Evolutionary conservation across 2,113 vertebrate species (phyloP), one percentile per base, ranked within the genome.

Genomic region (Takifugu bimaculatus): DNA sequence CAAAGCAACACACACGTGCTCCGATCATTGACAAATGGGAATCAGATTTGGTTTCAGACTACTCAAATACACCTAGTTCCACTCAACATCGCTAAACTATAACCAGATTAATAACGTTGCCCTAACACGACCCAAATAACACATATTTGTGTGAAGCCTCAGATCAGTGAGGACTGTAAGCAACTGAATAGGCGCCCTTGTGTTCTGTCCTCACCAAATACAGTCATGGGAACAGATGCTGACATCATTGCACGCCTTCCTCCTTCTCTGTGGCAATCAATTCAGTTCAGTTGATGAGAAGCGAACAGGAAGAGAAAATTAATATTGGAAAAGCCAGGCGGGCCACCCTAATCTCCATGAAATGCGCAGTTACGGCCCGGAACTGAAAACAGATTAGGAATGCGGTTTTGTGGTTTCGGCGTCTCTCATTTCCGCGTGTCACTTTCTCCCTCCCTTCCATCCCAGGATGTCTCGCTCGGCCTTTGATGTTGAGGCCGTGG

Each of bases 401-500:
- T 63, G 64, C 66, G 48, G 55, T 77, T 64, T 59, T 57, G 54
- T 75, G 57, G 48, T 78, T 50, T 26, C 5, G n/a, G 44, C 1
- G 3, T 65, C 59, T 61, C 29, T 74, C 58, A 54, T 63, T 68
- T 56, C 50, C 65, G 39, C 58, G 1, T 58, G 43, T 66, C 84
- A 76, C 62, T 65, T 58, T 68, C 57, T 70, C 25, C 58, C 67
- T 52, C 29, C 39, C 5, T 9, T 43, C 54, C 64, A 48, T 53
- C 0, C 59, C 50, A 45, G 49, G 65, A 63, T 39, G n/a, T 56
- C 27, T 53, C 39, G 52, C 63, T 54, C 60, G 57, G 39, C 68
- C 80, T 85, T 76, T 88, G 72, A 83, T 81, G 80, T 77, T 32
- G 54, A 68, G 68, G 59, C 61, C 39, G 42, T 49, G 68, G 49